A percentile compares a stretch with the other conserved stretches of the same genome.
phyloP scores from a whole-genome alignment of 2,797 vertebrate species.

The Rhinichthys osculus region DNA sequence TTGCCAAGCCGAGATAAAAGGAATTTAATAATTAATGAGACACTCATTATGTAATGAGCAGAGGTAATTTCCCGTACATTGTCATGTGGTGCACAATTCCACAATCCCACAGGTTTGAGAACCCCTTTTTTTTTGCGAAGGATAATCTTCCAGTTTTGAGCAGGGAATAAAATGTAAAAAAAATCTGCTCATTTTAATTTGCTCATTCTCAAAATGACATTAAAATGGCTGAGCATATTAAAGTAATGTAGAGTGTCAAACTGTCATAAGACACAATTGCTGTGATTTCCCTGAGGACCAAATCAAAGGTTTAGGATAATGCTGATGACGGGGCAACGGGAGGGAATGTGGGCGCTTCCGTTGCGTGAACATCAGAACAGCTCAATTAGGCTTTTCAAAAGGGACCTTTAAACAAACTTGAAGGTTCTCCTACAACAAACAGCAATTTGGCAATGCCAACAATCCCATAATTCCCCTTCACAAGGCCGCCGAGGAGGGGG shows the following conservation, averaged over 20 bases:
- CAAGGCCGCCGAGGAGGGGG: conserved; percentile 23
- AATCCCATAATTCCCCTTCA: conserved; percentile 43
- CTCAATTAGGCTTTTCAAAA: conserved; percentile 55
- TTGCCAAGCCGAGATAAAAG: conserved; percentile 11
- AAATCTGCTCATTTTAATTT: not conserved
- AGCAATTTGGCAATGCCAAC: conserved; percentile 31
- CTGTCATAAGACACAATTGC: not conserved
- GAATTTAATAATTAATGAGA: conserved; percentile 28
- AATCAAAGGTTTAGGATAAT: conserved; percentile 38
- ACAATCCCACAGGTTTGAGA: not conserved
- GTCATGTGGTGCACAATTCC: conserved; percentile 2
- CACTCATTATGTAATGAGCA: conserved; percentile 1
- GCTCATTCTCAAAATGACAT: not conserved
- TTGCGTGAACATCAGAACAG: conserved; percentile 24
- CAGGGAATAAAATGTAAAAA: not conserved
- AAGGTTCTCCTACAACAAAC: conserved; percentile 16
- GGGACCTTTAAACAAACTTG: conserved; percentile 42
- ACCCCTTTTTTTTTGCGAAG: no score
- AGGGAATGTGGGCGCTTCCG: conserved; percentile 2
- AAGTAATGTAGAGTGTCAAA: not conserved
- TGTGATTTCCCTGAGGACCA: not conserved
- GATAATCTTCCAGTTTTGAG: not conserved
- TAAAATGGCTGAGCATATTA: not conserved
- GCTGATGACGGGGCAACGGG: not conserved
- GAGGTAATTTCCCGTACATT: not conserved